Evolutionary conservation across 2,113 vertebrate species (phyloP).

Genomic region (Donacobius atricapilla): DNA sequence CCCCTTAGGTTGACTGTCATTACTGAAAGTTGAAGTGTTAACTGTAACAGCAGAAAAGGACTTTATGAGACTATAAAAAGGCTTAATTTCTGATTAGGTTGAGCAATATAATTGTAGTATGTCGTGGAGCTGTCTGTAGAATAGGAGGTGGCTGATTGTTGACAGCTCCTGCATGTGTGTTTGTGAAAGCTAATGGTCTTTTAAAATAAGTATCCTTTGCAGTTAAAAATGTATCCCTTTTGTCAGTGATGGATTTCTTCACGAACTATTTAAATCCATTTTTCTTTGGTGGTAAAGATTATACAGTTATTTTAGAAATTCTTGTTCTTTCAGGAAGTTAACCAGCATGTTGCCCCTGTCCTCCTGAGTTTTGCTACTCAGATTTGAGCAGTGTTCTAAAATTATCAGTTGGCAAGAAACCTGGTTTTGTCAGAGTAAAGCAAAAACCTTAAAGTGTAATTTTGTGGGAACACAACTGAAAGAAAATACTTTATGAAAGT

Average conservation of each 20-base stretch:
- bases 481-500: background rate
- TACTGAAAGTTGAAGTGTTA: constrained; percentile 7
- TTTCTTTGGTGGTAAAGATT: background rate
- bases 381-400: background rate
- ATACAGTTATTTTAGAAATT: background rate
- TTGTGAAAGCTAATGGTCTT: background rate
- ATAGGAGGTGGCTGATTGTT: background rate
- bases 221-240: background rate
- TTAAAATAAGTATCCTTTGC: background rate
- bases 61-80: background rate
- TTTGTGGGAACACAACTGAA: background rate
- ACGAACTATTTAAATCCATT: background rate
- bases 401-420: background rate
- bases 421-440: background rate
- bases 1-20: background rate
- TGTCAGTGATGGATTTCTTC: background rate
- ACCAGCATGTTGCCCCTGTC: background rate
- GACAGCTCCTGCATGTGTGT: background rate
- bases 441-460: background rate
- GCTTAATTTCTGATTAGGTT: background rate
- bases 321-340: background rate
- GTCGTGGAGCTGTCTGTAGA: background rate
- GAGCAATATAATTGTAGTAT: background rate
- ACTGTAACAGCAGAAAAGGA: background rate
- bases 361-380: background rate